Conservation (phyloP, 1,140 invertebrate genomes). For the Melanaphis sacchari region DNA sequence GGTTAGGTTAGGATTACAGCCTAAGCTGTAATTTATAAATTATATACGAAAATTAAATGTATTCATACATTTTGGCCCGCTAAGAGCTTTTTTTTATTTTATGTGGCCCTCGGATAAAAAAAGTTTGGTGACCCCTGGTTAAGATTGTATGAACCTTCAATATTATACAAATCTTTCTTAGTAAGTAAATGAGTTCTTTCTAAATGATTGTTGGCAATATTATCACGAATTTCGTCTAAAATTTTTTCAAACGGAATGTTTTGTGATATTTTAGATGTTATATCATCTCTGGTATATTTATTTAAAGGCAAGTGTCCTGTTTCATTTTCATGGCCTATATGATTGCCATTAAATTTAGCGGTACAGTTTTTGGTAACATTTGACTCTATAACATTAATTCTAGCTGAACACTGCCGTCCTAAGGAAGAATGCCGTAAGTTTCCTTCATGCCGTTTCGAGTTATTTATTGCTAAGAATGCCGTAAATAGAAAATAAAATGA, state of each 20-base stretch:
- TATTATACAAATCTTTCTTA: conserved; percentile 55
- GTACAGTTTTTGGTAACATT: conserved; percentile 5
- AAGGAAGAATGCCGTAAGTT: no score
- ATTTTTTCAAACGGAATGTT: neutral
- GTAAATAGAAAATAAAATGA: no score
- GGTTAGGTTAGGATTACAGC: no score
- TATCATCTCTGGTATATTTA: neutral
- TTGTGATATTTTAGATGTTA: neutral
- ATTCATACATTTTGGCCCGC: no score
- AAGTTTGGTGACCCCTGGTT: no score
- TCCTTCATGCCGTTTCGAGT: no score
- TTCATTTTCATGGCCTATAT: conserved; percentile 47
- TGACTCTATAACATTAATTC: conserved; percentile 47
- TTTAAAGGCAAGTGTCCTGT: conserved; percentile 12
- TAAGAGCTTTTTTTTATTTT: no score
- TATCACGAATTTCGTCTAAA: neutral
- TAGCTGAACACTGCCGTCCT: conserved; percentile 51
- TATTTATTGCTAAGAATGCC: no score
- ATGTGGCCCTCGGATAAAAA: no score
- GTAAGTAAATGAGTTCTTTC: conserved; percentile 48
- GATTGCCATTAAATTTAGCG: neutral
- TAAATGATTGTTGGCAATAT: neutral
- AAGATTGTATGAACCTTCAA: conserved; percentile 43
- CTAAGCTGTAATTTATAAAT: no score
- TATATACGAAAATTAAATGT: no score